phyloP scores from a whole-genome alignment of 2,797 vertebrate species.

The Pseudomugil gertrudae region DNA sequence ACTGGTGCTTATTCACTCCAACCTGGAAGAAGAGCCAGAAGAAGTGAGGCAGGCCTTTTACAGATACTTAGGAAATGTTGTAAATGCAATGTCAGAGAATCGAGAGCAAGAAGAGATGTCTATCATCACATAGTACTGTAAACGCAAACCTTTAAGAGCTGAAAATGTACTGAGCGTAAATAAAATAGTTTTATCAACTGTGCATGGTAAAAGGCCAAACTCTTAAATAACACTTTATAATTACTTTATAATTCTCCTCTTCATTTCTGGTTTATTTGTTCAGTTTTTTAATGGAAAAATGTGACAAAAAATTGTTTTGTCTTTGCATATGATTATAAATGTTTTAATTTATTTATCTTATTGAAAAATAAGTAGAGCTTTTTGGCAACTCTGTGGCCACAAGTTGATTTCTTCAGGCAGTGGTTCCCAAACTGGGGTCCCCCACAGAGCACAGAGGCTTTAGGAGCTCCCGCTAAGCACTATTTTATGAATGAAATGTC shows the following conservation, averaged over 20 bases:
- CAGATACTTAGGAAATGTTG: constrained; percentile 87
- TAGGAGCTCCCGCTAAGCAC: too few relatives aligned
- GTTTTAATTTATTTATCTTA: too few relatives aligned
- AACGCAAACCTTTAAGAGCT: constrained; percentile 1
- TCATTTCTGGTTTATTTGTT: neutral
- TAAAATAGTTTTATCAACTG: neutral
- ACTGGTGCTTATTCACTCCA: constrained; percentile 89
- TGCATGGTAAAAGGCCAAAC: constrained; percentile 1
- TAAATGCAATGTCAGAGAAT: constrained; percentile 89
- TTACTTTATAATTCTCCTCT: too few relatives aligned
- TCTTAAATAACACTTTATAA: neutral
- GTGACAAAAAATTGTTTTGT: too few relatives aligned
- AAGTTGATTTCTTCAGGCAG: constrained; percentile 86
- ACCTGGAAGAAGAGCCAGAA: constrained; percentile 94
- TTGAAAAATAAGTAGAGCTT: too few relatives aligned
- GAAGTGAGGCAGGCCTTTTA: constrained; percentile 88
- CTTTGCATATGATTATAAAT: too few relatives aligned
- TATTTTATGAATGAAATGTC: too few relatives aligned
- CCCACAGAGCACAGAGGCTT: too few relatives aligned
- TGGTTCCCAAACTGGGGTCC: too few relatives aligned
- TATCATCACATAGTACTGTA: constrained; percentile 85
- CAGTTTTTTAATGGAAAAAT: too few relatives aligned
- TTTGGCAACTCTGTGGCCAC: constrained; percentile 93
- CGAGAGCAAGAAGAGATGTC: constrained; percentile 95
- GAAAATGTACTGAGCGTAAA: neutral